Evolutionary conservation across 2,888 invertebrate species (phyloP), one percentile per base, ranked within the genome.

Genomic region (Eupithecia pulchellata): DNA sequence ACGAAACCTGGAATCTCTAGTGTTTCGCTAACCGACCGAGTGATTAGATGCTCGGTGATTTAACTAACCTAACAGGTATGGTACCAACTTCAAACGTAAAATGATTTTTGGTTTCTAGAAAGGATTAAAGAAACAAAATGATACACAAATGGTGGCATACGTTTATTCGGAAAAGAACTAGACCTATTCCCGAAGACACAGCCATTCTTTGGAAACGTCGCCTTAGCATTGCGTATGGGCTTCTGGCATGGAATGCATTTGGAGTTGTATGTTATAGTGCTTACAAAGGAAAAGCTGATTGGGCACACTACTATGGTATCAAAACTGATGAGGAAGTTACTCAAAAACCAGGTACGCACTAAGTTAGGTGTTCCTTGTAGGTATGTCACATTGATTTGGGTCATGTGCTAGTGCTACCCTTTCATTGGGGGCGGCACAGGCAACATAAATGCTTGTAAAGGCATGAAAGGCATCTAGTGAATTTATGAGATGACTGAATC

Each of bases 201-300:
- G 97, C 97, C 0, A 81, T 88, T 2, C 58, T 92, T 11, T 96
- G 96, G 96, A 96, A 96, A 84, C 89, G 91, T 8, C 93, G 96
- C 29, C 86, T 97, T 0, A 95, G 96, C 75, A 74, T 96, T 72
- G 91, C 87, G 0, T 97, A 97, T 82, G 95, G 95, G 42, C 68
- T 97, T 58, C n/a, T 96, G 11, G 96, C 96, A 17, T 97, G 97
- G 97, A 96, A 97, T 87, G 96, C 96, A 0, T 96, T 97, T 83
- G 97, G 96, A 13, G 79, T 96, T 25, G 95, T 97, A 4, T 77
- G 93, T 27, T 97, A 96, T 79, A 94, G 92, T 87, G 84, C 93
- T 14, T 96, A 92, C 75, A 82, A 91, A 75, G 97, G 97, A 3
- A 96, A 96, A 82, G 92, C 87, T 6, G 96, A 96, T 84, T 97